Conservation (phyloP, 1,140 invertebrate genomes). For the Neodiprion lecontei region DNA sequence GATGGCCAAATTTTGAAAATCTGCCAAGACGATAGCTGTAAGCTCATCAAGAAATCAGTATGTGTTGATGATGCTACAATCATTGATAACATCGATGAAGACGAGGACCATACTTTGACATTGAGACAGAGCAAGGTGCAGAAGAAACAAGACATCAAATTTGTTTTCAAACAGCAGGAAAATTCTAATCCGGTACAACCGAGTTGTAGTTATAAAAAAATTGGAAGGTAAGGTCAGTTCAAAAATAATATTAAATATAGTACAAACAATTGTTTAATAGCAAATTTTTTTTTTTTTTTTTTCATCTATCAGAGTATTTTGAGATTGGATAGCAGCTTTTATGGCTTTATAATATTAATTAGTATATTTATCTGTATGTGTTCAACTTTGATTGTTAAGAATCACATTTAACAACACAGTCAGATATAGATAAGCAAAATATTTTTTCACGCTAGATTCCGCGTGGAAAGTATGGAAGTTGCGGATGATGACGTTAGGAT, state of each 20-base stretch:
- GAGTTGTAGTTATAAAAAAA: constrained; percentile 51
- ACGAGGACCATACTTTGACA: constrained; percentile 57
- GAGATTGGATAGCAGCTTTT: neutral
- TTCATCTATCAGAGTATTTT: neutral
- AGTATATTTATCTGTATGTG: constrained; percentile 23
- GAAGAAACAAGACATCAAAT: constrained; percentile 56
- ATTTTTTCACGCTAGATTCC: constrained; percentile 42
- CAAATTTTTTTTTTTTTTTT: neutral
- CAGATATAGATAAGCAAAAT: constrained; percentile 8
- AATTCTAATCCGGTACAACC: constrained; percentile 33
- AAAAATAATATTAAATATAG: neutral
- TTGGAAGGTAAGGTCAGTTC: constrained; percentile 48
- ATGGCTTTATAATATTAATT: constrained; percentile 5
- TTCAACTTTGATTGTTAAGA: constrained; percentile 10
- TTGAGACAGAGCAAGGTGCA: constrained; percentile 54
- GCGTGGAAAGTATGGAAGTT: constrained; percentile 58
- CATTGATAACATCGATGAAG: constrained; percentile 49
- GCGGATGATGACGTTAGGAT: constrained; percentile 56
- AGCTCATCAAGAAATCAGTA: constrained; percentile 24
- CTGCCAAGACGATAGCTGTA: constrained; percentile 23
- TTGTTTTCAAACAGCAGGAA: constrained; percentile 54
- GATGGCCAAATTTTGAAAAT: constrained; percentile 55
- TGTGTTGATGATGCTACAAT: constrained; percentile 24
- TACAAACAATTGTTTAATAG: neutral
- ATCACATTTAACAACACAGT: neutral